A percentile compares a stretch with the other conserved stretches of the same genome.
These are phyloP conservation scores for Calosoma granatense DNA, from an alignment of 1,140 invertebrate species.

Conservation along the genomic window DNA sequence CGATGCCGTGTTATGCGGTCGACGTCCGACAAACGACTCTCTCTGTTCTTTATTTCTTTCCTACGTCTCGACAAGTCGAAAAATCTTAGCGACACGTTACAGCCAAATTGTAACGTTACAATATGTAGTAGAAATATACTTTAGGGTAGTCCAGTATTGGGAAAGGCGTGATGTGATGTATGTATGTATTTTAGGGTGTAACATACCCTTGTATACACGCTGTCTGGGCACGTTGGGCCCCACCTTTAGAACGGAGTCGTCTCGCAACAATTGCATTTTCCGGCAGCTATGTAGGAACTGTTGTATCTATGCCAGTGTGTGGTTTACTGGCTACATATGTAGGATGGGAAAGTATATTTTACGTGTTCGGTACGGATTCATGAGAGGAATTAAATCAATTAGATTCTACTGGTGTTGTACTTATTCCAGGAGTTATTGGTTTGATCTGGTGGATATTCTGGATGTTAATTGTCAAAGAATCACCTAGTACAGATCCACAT, in stretches of 20 bases:
- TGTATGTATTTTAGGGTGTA: too few species aligned
- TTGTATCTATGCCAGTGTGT: conserved; percentile 66
- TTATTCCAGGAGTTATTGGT: conserved; percentile 47
- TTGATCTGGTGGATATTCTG: conserved; percentile 61
- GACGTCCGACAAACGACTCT: too few species aligned
- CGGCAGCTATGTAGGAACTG: conserved; percentile 73
- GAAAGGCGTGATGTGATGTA: too few species aligned
- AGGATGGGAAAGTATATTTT: conserved; percentile 84
- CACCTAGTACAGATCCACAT: conserved; percentile 61
- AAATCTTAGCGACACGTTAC: too few species aligned
- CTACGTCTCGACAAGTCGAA: too few species aligned
- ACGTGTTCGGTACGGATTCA: conserved; percentile 62
- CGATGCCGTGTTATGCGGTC: too few species aligned
- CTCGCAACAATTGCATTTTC: conserved; percentile 70
- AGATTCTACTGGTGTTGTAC: conserved; percentile 15
- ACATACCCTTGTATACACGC: conserved; percentile 85
- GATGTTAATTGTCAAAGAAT: conserved; percentile 61
- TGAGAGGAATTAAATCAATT: too few species aligned
- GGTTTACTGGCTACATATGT: conserved; percentile 58
- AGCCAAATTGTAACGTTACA: too few species aligned
- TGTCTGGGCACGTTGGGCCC: conserved; percentile 83
- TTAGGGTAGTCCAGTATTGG: conserved; percentile 59
- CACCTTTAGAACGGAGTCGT: conserved; percentile 66
- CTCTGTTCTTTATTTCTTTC: too few species aligned
- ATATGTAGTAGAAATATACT: too few species aligned